Evolutionary conservation across 1,140 invertebrate species (phyloP), one percentile per base, ranked within the genome.

Genomic region (Drosophila yakuba): DNA sequence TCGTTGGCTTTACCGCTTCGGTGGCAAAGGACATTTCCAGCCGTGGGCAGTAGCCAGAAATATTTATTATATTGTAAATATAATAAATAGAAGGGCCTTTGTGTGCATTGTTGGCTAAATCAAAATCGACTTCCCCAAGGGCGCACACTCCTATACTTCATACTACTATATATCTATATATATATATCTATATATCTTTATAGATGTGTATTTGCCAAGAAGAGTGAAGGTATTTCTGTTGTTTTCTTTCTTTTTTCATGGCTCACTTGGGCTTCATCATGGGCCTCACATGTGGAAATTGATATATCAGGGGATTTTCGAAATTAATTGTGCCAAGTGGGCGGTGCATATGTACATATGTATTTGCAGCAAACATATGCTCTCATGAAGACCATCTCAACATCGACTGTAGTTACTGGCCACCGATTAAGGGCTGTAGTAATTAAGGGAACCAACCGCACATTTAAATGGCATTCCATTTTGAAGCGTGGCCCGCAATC

Each of bases 61-160:
- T 84, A 84, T 84, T 84, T 84, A 85, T 85, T 80, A 84, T 76
- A 85, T 85, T 84, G 80, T 85, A 77, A 84, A 84, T 84, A 80
- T 85, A 84, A 84, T 84, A 76, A 84, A 84, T 80, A 77, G 77
- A 63, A 75, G 56, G 67, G 54, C 68, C 75, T 73, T 67, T 76
- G 64, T 72, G 35, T 36, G 61, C 75, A 61, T 66, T 59, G 73
- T 62, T 41, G 57, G 52, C 57, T 51, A 84, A 84, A 84, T 84
- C 81, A 85, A 80, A 84, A 72, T 47, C 59, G 68, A 67, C 64
- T 47, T 62, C 15, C 76, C 51, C 45, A n/a, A 38, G 67, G 67
- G 25, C 44, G n/a, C n/a, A 10, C 38, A 38, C 12, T 38, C 36
- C 3, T 10, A 8, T 36, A 17, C 17, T 11, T 36, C 36, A 38